phyloP scores from a whole-genome alignment of 2,888 invertebrate genomes.

The Diplazon laetatorius region DNA sequence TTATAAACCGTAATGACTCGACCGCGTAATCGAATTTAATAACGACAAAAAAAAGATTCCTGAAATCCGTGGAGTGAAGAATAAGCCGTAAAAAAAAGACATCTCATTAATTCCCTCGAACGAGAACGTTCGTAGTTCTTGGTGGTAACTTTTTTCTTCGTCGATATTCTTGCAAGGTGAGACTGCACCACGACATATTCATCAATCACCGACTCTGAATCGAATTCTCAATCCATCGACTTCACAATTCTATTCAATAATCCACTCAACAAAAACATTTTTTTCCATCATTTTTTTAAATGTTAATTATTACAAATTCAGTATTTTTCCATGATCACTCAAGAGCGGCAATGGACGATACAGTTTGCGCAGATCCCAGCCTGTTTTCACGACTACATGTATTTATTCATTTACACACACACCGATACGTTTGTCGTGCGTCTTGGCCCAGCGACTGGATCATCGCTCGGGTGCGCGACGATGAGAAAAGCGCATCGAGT shows the following conservation, averaged over 20 bases:
- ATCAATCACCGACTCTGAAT: neutral
- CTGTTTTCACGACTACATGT: neutral
- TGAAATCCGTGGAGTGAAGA: neutral
- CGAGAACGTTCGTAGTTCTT: slow-evolving; percentile 41
- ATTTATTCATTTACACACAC: too few relatives aligned
- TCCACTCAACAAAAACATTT: neutral
- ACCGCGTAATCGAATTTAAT: slow-evolving; percentile 59
- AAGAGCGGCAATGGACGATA: neutral
- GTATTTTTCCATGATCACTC: too few relatives aligned
- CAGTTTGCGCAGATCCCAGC: neutral
- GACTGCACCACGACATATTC: slow-evolving; percentile 8
- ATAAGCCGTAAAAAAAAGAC: slow-evolving; percentile 20
- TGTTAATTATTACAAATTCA: too few relatives aligned
- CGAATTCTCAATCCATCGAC: neutral
- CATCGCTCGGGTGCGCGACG: slow-evolving; percentile 35
- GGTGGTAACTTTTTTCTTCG: slow-evolving; percentile 28
- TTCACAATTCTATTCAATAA: neutral
- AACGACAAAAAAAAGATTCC: slow-evolving; percentile 43
- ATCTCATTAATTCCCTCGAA: slow-evolving; percentile 61
- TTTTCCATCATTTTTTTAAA: too few relatives aligned
- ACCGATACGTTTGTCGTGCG: neutral
- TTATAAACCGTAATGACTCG: slow-evolving; percentile 49
- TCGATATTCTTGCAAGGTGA: slow-evolving; percentile 33
- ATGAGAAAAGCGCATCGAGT: slow-evolving; percentile 41
- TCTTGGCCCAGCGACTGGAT: slow-evolving; percentile 39